phyloP scores from a whole-genome alignment of 2,888 invertebrate species.

The Panopea generosa region DNA sequence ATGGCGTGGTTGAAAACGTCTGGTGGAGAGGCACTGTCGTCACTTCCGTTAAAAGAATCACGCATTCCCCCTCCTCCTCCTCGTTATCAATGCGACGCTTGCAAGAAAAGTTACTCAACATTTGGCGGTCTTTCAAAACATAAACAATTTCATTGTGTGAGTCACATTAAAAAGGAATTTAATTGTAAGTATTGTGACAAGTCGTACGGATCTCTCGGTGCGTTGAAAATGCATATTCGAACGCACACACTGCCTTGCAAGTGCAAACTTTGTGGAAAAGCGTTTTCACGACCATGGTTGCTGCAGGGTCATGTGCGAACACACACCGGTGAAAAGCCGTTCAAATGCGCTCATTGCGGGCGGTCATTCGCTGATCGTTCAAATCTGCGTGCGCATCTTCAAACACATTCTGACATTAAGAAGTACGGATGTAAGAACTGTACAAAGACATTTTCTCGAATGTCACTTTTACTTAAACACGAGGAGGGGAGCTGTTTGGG shows the following conservation, averaged over 20 bases:
- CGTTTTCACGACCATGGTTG: slow-evolving; percentile 98
- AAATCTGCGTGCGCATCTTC: slow-evolving; percentile 97
- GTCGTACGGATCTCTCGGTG: slow-evolving; percentile 97
- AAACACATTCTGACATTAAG: slow-evolving; percentile 98
- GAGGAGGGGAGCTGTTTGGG: slow-evolving; percentile 62
- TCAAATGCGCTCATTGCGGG: slow-evolving; percentile 97
- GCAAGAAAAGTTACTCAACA: slow-evolving; percentile 97
- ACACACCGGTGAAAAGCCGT: slow-evolving; percentile 99
- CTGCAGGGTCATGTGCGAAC: slow-evolving; percentile 98
- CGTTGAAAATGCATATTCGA: slow-evolving; percentile 99
- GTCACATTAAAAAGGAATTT: slow-evolving; percentile 94
- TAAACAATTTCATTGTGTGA: slow-evolving; percentile 97
- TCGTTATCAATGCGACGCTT: slow-evolving; percentile 94
- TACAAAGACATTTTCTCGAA: slow-evolving; percentile 98
- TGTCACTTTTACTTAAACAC: slow-evolving; percentile 97
- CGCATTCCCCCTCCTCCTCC: slow-evolving; percentile 57
- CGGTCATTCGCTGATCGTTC: slow-evolving; percentile 98
- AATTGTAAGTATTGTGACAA: slow-evolving; percentile 98
- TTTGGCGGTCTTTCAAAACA: slow-evolving; percentile 98
- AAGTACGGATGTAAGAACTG: slow-evolving; percentile 97
- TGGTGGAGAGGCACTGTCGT: slow-evolving; percentile 31
- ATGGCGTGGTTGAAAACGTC: slow-evolving; percentile 55
- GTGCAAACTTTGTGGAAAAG: slow-evolving; percentile 98
- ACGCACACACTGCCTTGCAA: slow-evolving; percentile 99
- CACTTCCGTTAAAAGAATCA: slow-evolving; percentile 48